phyloP scores from a whole-genome alignment of 2,113 vertebrate genomes.

The Pterophyllum scalare region DNA sequence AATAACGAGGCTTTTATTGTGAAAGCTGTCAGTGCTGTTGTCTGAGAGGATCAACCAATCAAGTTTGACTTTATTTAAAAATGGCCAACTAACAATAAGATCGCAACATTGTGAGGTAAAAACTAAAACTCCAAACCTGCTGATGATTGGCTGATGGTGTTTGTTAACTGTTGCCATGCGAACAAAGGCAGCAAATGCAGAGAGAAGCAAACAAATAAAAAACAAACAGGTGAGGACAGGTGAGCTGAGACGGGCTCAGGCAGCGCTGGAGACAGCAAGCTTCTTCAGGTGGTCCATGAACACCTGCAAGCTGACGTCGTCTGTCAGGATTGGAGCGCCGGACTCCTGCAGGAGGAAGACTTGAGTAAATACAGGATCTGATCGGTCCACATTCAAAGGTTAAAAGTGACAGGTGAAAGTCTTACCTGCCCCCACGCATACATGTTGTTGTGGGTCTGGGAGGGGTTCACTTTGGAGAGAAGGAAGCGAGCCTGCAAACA shows the following conservation, averaged over 20 bases:
- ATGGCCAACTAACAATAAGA: background rate
- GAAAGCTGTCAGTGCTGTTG: background rate
- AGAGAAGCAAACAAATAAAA: background rate
- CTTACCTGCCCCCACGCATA: conserved; percentile 96
- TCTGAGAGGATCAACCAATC: background rate
- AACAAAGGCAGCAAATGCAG: background rate
- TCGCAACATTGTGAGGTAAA: background rate
- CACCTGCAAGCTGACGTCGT: conserved; percentile 97
- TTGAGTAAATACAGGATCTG: background rate
- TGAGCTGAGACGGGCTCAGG: conserved; percentile 73
- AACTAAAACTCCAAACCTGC: background rate
- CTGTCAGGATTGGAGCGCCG: conserved; percentile 97
- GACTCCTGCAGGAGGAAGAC: conserved; percentile 83
- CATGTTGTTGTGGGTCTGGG: conserved; percentile 99
- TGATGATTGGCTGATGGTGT: background rate
- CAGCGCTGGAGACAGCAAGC: conserved; percentile 95
- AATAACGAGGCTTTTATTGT: background rate
- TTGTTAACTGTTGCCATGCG: background rate
- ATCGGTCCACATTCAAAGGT: background rate
- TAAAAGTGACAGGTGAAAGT: background rate
- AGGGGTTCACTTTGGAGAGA: conserved; percentile 98
- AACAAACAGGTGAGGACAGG: background rate
- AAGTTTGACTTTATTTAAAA: background rate
- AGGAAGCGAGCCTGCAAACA: conserved; percentile 91
- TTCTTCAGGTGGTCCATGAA: conserved; percentile 99